Evolutionary conservation across 2,888 invertebrate genomes (phyloP).

Genomic region (Zele albiditarsus): DNA sequence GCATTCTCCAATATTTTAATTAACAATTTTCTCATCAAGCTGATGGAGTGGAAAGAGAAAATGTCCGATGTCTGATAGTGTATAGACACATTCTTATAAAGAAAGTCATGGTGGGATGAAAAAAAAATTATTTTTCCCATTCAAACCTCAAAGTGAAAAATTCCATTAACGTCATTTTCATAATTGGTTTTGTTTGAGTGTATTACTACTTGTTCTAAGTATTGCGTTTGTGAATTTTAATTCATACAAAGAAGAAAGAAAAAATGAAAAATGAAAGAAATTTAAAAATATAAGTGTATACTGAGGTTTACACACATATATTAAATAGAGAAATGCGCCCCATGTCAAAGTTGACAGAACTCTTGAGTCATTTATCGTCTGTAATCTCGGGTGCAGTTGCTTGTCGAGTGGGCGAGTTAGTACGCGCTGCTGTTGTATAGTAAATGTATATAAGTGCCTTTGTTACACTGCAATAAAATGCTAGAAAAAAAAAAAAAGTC

Average conservation of each 20-base stretch:
- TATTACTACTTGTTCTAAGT: not conserved
- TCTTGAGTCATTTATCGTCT: conserved; percentile 60
- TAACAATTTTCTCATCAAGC: not conserved
- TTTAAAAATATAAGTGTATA: conserved; percentile 1
- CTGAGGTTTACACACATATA: not conserved
- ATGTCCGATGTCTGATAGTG: not conserved
- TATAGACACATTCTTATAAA: not conserved
- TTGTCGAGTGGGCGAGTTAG: conserved; percentile 49
- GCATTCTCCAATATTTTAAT: not conserved
- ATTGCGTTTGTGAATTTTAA: conserved; percentile 6
- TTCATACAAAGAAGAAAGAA: conserved; percentile 17
- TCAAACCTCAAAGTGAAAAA: not conserved
- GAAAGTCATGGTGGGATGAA: not conserved
- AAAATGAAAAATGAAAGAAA: not conserved
- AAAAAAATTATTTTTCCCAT: too few relatives aligned
- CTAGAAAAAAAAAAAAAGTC: not conserved
- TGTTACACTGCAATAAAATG: conserved; percentile 11
- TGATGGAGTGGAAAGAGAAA: not conserved
- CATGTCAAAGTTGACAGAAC: conserved; percentile 20
- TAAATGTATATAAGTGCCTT: conserved; percentile 15
- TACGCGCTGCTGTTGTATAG: conserved; percentile 15
- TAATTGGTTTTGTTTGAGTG: conserved; percentile 7
- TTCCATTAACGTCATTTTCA: not conserved
- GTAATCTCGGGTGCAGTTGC: conserved; percentile 63
- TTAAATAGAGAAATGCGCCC: not conserved